These are phyloP conservation scores for Drosophila rellima DNA, from an alignment of 2,888 invertebrate species.

Conservation along the genomic window DNA sequence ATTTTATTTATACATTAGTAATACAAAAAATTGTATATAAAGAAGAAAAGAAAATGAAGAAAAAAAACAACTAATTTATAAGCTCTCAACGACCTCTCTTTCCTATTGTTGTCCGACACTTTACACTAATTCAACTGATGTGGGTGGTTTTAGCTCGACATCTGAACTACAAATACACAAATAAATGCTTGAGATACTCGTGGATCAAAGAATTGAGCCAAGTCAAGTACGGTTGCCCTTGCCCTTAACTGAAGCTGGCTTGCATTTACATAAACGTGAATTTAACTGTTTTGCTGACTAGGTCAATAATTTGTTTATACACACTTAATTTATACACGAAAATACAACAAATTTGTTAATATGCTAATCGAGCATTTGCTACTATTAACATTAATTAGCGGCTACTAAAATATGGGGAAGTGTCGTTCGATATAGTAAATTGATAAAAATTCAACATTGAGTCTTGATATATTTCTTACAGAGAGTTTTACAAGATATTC, in stretches of 20 bases:
- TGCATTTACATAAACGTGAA: slow-evolving; percentile 19
- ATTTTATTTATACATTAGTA: slow-evolving; percentile 25
- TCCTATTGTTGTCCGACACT: slow-evolving; percentile 35
- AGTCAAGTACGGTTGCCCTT: slow-evolving; percentile 10
- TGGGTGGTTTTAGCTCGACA: slow-evolving; percentile 23
- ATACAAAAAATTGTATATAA: slow-evolving; percentile 23
- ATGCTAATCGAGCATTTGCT: slow-evolving; percentile 40
- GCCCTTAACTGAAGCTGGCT: slow-evolving; percentile 16
- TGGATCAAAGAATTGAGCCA: slow-evolving; percentile 24
- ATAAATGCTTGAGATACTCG: not conserved
- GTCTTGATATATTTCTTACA: not conserved
- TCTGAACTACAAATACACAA: slow-evolving; percentile 15
- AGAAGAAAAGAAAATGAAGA: not conserved
- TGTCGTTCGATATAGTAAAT: slow-evolving; percentile 2
- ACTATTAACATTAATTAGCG: slow-evolving; percentile 41
- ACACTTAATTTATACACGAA: slow-evolving; percentile 37
- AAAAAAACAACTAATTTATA: slow-evolving; percentile 58
- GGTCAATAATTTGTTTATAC: slow-evolving; percentile 45
- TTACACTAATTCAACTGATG: slow-evolving; percentile 41
- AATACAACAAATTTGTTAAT: slow-evolving; percentile 22
- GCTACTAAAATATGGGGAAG: slow-evolving; percentile 31
- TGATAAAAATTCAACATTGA: slow-evolving; percentile 6
- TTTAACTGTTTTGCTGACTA: slow-evolving; percentile 34
- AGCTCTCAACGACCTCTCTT: slow-evolving; percentile 28
- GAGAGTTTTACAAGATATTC: not conserved